Evolutionary conservation across 53 echinoderm and acorn worm species (phyloP), one percentile per base, ranked within the genome.

Genomic region (Echinometra lucunter): DNA sequence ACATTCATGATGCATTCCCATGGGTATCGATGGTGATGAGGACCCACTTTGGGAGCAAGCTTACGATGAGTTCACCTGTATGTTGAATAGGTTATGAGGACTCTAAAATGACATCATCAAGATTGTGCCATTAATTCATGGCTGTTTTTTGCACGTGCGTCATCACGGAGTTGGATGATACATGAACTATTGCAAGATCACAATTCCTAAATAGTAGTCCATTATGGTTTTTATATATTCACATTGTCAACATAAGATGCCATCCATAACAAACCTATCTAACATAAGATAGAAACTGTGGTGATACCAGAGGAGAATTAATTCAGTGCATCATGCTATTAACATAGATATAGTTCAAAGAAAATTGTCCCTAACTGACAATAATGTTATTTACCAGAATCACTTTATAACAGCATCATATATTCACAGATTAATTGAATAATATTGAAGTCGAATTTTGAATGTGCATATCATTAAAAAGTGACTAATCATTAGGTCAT

Each of bases 71-170:
- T 78, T 78, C 78, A 42, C 42, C 7, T 18, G 38, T 42, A 78
- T 18, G 23, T 42, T 38, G 19, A 40, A 78, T 78, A 78, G 42
- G 13, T 19, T 21, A 78, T 23, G 23, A 78, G 78, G 42, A 40
- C 6, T 78, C 78, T 35, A 19, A 40, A 78, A 78, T 78, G 78
- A 78, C 78, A 78, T 78, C 38, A 78, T 78, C 78, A 23, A 42
- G 38, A 12, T 21, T 12, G 40, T 21, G 21, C 19, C 38, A 18
- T 30, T n/a, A n/a, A 78, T 78, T 2, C 13, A 78, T 78, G 35
- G 78, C 13, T 69, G 21, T 78, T 38, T 75, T 78, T 78, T 78
- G 38, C 42, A 0, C 21, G 42, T 78, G 35, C 42, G 37, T 19
- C 78, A 78, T 42, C 19, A 40, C 40, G 42, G 40, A 40, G 13